Evolutionary conservation across 1,140 invertebrate species (phyloP), one percentile per base, ranked within the genome.

Genomic region (Drosophila obscura): DNA sequence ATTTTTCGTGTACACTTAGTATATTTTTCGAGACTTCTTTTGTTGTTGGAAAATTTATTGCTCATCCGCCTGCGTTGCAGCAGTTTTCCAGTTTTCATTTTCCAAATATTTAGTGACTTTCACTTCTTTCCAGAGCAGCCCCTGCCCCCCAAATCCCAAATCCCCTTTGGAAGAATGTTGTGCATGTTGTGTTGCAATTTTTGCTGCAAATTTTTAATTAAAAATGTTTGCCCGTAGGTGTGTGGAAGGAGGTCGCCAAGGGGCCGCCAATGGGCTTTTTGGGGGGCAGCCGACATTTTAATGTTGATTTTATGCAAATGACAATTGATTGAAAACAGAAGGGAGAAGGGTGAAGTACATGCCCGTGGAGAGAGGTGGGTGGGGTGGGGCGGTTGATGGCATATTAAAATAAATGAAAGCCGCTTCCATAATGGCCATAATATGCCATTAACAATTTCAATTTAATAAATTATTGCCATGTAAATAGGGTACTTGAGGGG

Each of bases 261-360:
- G 39, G 22, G 19, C 19, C 19, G 19, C 19, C 19, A 19, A 28
- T 28, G 55, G 57, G 41, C 26, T 49, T 35, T 3, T 35, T 3
- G 8, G 50, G 63, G 51, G 63, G 43, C 46, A 41, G 74, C 62
- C 48, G 79, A 48, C 79, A 58, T 73, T 80, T 78, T 78, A 65
- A 82, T 82, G 79, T 69, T 78, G 79, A 82, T 82, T 82, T 82
- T 82, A 82, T 82, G 80, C 80, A 82, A 82, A 82, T 82, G 80
- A 74, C 80, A 82, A 82, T 82, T 82, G 80, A 82, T 82, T 82
- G 79, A 78, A 82, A 82, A 65, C 63, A 62, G 45, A 39, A 51
- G 45, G 31, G 52, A 24, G 43, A 41, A 46, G 45, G 22, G 22
- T 19, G 39, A 53, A 65, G 44, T 56, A 44, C 51, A 31, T 49